Conservation (phyloP, 2,113 vertebrate genomes). For the Phodopus roborovskii region DNA sequence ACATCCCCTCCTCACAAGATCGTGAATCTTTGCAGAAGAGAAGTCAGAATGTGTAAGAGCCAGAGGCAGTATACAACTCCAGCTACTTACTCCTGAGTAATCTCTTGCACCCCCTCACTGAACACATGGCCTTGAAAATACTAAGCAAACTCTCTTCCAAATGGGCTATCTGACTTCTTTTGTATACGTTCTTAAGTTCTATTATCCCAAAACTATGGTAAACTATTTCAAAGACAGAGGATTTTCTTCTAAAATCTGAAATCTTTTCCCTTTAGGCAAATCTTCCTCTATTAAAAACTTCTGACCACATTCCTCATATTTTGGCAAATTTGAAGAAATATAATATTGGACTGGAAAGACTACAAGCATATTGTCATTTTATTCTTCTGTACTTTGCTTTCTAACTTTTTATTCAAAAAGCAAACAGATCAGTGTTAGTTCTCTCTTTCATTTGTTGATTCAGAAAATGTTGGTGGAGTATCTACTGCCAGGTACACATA, state of each 20-base stretch:
- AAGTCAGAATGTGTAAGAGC: neutral
- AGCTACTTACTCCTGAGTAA: neutral
- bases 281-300: neutral
- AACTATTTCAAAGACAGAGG: neutral
- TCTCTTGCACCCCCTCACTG: neutral
- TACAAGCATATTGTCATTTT: neutral
- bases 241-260: neutral
- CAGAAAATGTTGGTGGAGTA: neutral
- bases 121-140: neutral
- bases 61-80: neutral
- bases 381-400: slow-evolving; percentile 22
- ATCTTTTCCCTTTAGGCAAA: neutral
- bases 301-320: neutral
- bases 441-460: neutral
- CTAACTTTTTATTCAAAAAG: neutral
- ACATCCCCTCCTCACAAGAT: neutral
- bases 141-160: neutral
- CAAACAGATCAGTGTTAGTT: neutral
- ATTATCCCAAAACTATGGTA: neutral
- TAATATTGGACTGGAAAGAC: neutral
- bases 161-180: neutral
- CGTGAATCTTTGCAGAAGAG: neutral
- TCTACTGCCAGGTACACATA: neutral
- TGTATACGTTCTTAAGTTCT: neutral
- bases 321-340: neutral